These are phyloP conservation scores for Oxyura jamaicensis DNA, from an alignment of 2,113 vertebrate species.

Conservation along the genomic window DNA sequence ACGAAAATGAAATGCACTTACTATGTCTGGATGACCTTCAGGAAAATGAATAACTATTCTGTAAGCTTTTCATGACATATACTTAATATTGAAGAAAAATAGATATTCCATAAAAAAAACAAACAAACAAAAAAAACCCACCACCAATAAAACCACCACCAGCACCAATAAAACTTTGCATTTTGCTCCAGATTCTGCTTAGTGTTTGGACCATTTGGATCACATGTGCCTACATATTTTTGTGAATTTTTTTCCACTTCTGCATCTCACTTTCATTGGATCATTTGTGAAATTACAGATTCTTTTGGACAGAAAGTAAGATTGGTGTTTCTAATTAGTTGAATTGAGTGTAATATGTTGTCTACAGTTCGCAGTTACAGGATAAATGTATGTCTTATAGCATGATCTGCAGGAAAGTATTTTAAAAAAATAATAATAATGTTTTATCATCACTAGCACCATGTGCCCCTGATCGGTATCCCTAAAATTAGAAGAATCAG, in stretches of 20 bases:
- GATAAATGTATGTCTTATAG: not conserved
- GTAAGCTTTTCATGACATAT: constrained; percentile 12
- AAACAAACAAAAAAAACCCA: too few species aligned
- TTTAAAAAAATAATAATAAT: not conserved
- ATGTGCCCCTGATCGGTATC: constrained; percentile 9
- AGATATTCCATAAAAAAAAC: not conserved
- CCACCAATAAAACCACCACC: too few species aligned
- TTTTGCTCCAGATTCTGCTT: not conserved
- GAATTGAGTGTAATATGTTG: not conserved
- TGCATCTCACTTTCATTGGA: not conserved
- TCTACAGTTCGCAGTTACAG: not conserved
- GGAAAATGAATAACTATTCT: constrained; percentile 46
- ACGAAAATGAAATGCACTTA: constrained; percentile 60
- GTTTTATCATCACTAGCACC: not conserved
- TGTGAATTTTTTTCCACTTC: not conserved
- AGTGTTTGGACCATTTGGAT: not conserved
- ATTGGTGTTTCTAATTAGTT: not conserved
- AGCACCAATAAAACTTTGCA: not conserved
- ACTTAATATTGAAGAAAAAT: not conserved
- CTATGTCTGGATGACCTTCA: constrained; percentile 48
- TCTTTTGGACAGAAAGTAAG: not conserved
- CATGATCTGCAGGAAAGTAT: not conserved
- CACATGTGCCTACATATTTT: not conserved
- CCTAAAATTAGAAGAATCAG: constrained; percentile 36
- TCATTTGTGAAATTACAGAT: not conserved